Conservation (phyloP, 1,140 invertebrate species). For the Magallana ariakensis region DNA sequence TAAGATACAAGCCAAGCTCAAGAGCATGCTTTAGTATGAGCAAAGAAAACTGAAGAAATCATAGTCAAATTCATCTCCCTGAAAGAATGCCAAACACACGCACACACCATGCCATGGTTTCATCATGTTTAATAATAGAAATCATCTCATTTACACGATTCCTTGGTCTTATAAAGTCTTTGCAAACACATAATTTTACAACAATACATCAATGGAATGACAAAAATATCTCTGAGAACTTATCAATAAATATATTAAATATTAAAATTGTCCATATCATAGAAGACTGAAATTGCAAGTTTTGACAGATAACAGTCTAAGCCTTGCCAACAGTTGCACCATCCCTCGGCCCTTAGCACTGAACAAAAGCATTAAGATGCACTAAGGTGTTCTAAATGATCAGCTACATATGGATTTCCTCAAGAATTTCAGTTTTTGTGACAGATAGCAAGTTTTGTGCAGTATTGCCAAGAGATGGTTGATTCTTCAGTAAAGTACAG, state of each 20-base stretch:
- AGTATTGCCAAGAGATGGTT: conserved; percentile 25
- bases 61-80: neutral
- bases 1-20: neutral
- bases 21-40: conserved; percentile 6
- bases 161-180: neutral
- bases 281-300: neutral
- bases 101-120: conserved; percentile 32
- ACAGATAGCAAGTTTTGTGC: neutral
- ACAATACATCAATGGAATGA: conserved; percentile 9
- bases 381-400: conserved; percentile 11
- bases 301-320: neutral
- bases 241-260: conserved; percentile 21
- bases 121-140: conserved; percentile 12
- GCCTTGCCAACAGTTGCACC: conserved; percentile 5
- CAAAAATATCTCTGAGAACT: neutral
- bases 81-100: conserved; percentile 26
- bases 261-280: conserved; percentile 21
- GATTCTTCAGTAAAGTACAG: neutral
- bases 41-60: neutral
- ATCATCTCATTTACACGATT: conserved; percentile 6
- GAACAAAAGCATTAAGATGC: neutral
- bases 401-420: neutral
- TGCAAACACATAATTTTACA: conserved; percentile 7
- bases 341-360: conserved; percentile 13
- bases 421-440: neutral